These are phyloP conservation scores for Ischnura elegans DNA, from an alignment of 2,888 invertebrate genomes.

Conservation along the genomic window DNA sequence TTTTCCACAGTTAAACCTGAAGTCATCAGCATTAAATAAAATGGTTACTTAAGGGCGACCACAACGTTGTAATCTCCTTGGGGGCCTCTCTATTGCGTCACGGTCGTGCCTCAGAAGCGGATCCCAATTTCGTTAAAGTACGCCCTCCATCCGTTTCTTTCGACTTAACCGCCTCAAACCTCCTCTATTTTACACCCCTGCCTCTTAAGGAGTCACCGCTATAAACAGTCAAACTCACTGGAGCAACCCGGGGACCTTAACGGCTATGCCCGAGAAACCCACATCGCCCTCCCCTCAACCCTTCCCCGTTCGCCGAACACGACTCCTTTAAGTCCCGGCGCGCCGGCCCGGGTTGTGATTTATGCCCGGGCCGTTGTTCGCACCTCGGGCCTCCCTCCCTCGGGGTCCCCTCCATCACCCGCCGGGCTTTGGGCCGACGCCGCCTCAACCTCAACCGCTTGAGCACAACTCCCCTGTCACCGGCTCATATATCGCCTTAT, in stretches of 20 bases:
- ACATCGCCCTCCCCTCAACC: neutral
- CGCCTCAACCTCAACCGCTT: neutral
- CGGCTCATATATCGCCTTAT: neutral
- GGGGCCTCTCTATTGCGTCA: no score
- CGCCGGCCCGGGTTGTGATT: neutral
- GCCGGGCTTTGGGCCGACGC: neutral
- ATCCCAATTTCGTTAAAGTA: no score
- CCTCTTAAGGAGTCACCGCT: neutral
- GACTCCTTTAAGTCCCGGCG: neutral
- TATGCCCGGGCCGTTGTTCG: constrained; percentile 24
- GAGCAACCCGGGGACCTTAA: neutral
- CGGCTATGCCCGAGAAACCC: neutral
- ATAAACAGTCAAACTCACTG: neutral
- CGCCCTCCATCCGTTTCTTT: no score
- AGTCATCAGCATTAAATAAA: no score
- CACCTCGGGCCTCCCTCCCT: constrained; percentile 36
- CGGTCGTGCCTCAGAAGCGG: no score
- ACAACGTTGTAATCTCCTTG: no score
- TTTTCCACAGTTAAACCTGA: no score
- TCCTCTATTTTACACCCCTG: neutral
- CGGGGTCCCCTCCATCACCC: neutral
- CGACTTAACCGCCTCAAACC: neutral
- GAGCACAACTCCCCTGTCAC: neutral
- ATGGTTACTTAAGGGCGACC: no score
- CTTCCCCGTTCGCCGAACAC: neutral